These are phyloP conservation scores for Zosterops lateralis DNA, from an alignment of 2,113 vertebrate genomes.

Conservation along the genomic window DNA sequence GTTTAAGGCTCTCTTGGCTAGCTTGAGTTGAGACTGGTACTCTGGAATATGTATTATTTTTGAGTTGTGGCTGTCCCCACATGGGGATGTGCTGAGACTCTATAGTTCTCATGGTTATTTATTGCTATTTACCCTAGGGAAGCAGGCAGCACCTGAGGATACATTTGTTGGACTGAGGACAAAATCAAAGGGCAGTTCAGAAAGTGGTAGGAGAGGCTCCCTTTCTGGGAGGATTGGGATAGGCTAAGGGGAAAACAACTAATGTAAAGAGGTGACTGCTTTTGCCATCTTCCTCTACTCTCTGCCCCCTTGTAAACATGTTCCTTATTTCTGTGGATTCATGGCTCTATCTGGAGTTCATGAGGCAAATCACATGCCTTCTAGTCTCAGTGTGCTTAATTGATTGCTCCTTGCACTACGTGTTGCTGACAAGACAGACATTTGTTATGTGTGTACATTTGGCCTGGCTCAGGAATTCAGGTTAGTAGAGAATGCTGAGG, in stretches of 20 bases:
- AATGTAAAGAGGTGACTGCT: not conserved
- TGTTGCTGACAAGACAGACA: not conserved
- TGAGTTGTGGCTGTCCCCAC: not conserved
- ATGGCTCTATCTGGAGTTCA: not conserved
- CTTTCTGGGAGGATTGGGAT: not conserved
- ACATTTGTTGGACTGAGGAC: not conserved
- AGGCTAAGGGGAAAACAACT: not conserved
- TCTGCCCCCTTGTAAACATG: accelerated
- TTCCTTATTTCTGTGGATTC: not conserved
- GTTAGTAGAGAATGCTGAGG: not conserved
- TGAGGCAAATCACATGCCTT: not conserved
- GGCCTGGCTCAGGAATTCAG: not conserved
- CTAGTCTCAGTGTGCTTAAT: not conserved
- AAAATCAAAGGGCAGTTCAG: not conserved
- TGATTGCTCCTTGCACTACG: not conserved
- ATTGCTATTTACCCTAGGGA: not conserved
- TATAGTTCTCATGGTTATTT: not conserved
- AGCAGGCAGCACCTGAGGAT: not conserved
- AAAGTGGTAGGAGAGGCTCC: not conserved
- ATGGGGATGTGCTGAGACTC: not conserved
- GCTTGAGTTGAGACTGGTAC: not conserved
- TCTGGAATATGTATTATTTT: not conserved
- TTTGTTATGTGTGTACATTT: not conserved
- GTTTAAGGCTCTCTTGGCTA: not conserved
- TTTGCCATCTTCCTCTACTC: not conserved